Percentiles rank a stretch among this genome's conserved stretches.
Evolutionary conservation across 2,888 invertebrate genomes (phyloP).

Genomic region (Drosophila hamatofila): DNA sequence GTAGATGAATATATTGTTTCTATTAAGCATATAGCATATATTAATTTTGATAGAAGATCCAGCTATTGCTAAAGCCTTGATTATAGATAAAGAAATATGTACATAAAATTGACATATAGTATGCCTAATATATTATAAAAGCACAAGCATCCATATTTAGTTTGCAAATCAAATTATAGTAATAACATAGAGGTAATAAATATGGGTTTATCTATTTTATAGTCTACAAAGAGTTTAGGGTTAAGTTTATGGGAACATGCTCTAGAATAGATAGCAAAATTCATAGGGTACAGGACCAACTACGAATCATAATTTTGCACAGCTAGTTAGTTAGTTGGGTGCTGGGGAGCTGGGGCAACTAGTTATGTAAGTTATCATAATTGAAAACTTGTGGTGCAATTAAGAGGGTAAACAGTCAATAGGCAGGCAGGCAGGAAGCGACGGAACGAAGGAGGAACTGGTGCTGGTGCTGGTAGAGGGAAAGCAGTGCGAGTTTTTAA

Average conservation of each 20-base stretch:
- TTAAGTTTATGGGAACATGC: background rate
- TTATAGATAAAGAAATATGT: background rate
- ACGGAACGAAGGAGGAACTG: background rate
- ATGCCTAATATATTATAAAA: background rate
- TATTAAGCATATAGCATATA: background rate
- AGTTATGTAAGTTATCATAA: slow-evolving; percentile 31
- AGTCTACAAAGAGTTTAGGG: background rate
- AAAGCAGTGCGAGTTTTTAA: slow-evolving; percentile 12
- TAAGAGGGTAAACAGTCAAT: slow-evolving; percentile 12
- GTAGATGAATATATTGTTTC: too few relatives aligned
- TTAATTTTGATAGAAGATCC: background rate
- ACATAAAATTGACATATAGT: background rate
- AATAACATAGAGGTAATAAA: background rate
- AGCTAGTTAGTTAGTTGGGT: background rate
- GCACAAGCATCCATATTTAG: background rate
- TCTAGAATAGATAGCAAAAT: background rate
- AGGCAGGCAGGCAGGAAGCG: slow-evolving; percentile 7
- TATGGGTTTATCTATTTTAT: background rate
- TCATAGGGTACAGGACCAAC: background rate
- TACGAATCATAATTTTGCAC: background rate
- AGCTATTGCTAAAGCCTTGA: background rate
- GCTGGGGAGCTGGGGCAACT: slow-evolving; percentile 16
- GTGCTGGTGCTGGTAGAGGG: background rate
- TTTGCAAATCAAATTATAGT: background rate
- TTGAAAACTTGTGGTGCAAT: slow-evolving; percentile 37